phyloP scores from a whole-genome alignment of 2,888 invertebrate species.

The Choristoneura rosaceana region DNA sequence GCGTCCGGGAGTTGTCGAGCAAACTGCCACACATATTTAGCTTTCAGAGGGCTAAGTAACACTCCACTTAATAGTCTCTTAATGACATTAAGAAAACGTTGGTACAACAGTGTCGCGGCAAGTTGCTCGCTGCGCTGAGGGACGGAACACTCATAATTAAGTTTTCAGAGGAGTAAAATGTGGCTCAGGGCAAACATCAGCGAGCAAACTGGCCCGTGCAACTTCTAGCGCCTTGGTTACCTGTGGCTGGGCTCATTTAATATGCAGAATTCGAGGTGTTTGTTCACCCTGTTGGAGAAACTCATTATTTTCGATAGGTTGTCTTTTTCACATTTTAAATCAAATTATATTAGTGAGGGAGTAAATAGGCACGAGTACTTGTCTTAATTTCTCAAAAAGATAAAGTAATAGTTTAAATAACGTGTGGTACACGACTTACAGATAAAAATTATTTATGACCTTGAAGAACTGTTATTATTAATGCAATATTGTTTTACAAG shows the following conservation, averaged over 20 bases:
- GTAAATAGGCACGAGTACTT: too few species aligned
- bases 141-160: conserved; percentile 65
- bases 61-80: conserved; percentile 56
- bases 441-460: background rate
- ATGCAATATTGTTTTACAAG: conserved; percentile 21
- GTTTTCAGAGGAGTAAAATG: conserved; percentile 73
- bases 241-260: conserved; percentile 55
- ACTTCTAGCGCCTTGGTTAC: conserved; percentile 51
- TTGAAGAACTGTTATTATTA: background rate
- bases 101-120: conserved; percentile 53
- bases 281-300: background rate
- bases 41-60: conserved; percentile 52
- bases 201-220: conserved; percentile 54
- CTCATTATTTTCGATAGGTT: background rate
- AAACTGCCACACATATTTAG: conserved; percentile 53
- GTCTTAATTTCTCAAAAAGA: too few species aligned
- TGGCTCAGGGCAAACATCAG: conserved; percentile 66
- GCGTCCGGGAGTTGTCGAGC: conserved; percentile 40
- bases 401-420: background rate
- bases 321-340: too few species aligned
- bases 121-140: conserved; percentile 48
- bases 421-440: background rate
- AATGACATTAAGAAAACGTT: conserved; percentile 65
- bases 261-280: conserved; percentile 54
- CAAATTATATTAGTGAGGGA: background rate